Evolutionary conservation across 1,140 invertebrate genomes (phyloP), one percentile per base, ranked within the genome.

Genomic region (Danaus plexippus): DNA sequence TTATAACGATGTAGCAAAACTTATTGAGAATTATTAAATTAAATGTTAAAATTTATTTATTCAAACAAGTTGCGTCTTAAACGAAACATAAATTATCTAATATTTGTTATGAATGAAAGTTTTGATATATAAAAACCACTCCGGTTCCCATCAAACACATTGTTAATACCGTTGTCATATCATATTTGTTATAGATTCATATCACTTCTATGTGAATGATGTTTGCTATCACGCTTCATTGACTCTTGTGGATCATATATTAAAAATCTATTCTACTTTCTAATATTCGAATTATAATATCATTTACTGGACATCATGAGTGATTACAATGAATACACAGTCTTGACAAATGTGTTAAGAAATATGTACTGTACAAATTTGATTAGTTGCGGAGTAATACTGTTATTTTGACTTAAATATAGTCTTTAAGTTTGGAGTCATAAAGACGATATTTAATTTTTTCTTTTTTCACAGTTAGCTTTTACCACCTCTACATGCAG

Each of bases 291-390:
- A 62, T 69, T 71, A 70, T 75, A 73, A 79, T 80, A 78, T 82
- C 77, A 75, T 78, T 80, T 75, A 67, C 55, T 57, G 59, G 64
- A 67, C 71, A 70, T 62, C 69, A 73, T 80, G 71, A 77, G 69
- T 79, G 76, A 81, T 81, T 77, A 79, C 71, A 62, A 63, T 67
- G 69, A 71, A 64, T 65, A 70, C 69, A 60, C 70, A 65, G 54
- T 78, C 67, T 75, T 83, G 80, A 83, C 77, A 83, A 83, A 83
- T 79, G 69, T 59, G 67, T 75, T 72, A 66, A 79, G 68, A 79
- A 77, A 71, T 80, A 79, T 74, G 72, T 73, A 71, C 73, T 76
- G 73, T 71, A 71, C 52, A 73, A 67, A 80, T 74, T 71, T 68
- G 75, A 82, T 82, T 80, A 65, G 79, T 63, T 66, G 54, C 73